These are phyloP conservation scores for Tiaroga cobitis DNA, from an alignment of 2,797 vertebrate species.

Conservation along the genomic window DNA sequence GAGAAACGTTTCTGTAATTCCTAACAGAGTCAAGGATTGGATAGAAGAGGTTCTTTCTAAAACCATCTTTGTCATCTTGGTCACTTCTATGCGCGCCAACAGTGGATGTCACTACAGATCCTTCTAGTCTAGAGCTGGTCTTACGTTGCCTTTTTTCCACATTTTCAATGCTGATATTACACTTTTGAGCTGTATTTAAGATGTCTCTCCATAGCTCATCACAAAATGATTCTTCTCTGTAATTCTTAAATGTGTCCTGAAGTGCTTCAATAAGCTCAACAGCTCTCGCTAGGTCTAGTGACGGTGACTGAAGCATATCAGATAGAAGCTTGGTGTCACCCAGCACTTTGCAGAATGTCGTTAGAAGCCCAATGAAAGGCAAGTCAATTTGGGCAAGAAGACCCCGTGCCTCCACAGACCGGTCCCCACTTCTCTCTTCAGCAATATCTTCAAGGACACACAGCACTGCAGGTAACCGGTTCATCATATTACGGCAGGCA, in stretches of 20 bases:
- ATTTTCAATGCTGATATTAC: constrained; percentile 37
- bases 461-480: no score
- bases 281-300: constrained; percentile 18
- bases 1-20: no score
- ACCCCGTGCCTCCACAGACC: no score
- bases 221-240: constrained; percentile 38
- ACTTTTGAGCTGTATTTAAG: constrained; percentile 30
- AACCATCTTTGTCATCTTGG: no score
- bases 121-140: constrained; percentile 11
- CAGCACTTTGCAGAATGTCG: constrained; percentile 33
- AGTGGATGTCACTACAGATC: constrained; percentile 21
- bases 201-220: constrained; percentile 22
- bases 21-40: no score
- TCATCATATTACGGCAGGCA: no score
- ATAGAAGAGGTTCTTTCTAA: no score
- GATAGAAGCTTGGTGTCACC: constrained; percentile 26
- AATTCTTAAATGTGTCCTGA: not conserved
- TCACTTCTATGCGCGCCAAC: not conserved
- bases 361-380: constrained; percentile 18
- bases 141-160: constrained; percentile 4
- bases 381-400: no score
- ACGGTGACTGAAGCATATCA: constrained; percentile 38
- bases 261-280: not conserved
- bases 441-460: no score
- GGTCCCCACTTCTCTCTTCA: no score